A percentile compares a stretch with the other conserved stretches of the same genome.
Conservation (phyloP, 37 sponge, comb jelly and placozoan genomes). For the Chondrilla cf. caribensis region DNA sequence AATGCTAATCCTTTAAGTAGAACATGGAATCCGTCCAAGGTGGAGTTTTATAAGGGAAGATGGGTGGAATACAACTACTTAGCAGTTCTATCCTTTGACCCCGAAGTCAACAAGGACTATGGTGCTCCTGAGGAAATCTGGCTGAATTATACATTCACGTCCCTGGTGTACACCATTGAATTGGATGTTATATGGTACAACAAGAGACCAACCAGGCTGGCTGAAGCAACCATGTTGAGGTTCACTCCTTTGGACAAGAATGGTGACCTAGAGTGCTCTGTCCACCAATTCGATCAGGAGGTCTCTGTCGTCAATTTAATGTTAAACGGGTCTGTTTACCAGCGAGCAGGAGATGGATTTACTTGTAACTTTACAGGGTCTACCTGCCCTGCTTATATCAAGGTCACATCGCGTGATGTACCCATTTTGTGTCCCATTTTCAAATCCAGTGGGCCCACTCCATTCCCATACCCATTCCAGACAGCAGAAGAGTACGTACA, state of each 20-base stretch:
- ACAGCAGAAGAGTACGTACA: neutral
- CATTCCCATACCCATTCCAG: constrained; percentile 44
- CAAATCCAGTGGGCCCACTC: constrained; percentile 13
- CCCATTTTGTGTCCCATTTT: constrained; percentile 58
- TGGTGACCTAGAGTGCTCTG: neutral
- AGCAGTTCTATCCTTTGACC: constrained; percentile 23
- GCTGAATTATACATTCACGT: constrained; percentile 19
- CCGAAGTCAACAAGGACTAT: constrained; percentile 32
- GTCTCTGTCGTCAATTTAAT: constrained; percentile 27
- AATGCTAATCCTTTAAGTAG: constrained; percentile 48
- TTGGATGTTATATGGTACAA: constrained; percentile 39
- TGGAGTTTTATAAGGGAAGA: constrained; percentile 17
- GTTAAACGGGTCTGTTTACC: constrained; percentile 56
- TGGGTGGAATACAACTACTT: neutral
- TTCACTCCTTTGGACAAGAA: constrained; percentile 27
- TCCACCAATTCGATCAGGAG: neutral
- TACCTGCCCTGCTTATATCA: neutral
- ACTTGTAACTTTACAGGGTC: neutral
- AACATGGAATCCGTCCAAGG: neutral
- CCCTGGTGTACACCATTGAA: neutral
- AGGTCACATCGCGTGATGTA: constrained; percentile 35
- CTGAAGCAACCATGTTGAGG: constrained; percentile 65
- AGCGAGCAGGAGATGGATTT: constrained; percentile 30
- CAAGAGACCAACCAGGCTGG: constrained; percentile 58
- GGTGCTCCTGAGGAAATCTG: constrained; percentile 51